These are phyloP conservation scores for Caradrina clavipalpis DNA, from an alignment of 2,888 invertebrate genomes.

Conservation along the genomic window DNA sequence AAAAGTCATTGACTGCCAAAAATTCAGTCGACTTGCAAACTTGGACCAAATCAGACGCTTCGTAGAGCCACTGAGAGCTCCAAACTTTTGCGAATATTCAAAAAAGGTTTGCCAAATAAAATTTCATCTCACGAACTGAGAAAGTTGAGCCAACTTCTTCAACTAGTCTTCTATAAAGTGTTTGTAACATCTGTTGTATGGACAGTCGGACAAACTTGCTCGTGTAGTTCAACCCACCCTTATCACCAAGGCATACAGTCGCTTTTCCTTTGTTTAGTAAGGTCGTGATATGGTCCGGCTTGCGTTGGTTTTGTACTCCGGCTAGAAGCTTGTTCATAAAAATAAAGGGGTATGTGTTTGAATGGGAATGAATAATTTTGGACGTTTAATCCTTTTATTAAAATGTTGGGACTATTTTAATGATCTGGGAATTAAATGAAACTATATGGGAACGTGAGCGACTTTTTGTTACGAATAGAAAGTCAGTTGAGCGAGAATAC, in stretches of 20 bases:
- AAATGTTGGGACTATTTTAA: slow-evolving; percentile 63
- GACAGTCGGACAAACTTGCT: slow-evolving; percentile 73
- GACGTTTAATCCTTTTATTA: slow-evolving; percentile 66
- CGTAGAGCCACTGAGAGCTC: slow-evolving; percentile 57
- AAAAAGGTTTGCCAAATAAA: slow-evolving; percentile 84
- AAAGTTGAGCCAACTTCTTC: slow-evolving; percentile 78
- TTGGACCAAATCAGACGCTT: slow-evolving; percentile 61
- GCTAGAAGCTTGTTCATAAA: slow-evolving; percentile 81
- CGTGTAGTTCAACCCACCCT: slow-evolving; percentile 41
- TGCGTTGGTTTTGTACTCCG: slow-evolving; percentile 82
- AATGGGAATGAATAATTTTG: slow-evolving; percentile 70
- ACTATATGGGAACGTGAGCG: slow-evolving; percentile 29
- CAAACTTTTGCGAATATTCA: slow-evolving; percentile 77
- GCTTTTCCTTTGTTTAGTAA: slow-evolving; percentile 42
- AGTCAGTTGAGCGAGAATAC: slow-evolving; percentile 24
- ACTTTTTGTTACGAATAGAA: slow-evolving; percentile 37
- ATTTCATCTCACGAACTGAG: slow-evolving; percentile 85
- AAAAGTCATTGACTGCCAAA: slow-evolving; percentile 68
- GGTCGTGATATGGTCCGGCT: slow-evolving; percentile 58
- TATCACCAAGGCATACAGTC: slow-evolving; percentile 56
- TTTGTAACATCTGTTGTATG: slow-evolving; percentile 87
- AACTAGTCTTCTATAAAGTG: slow-evolving; percentile 79
- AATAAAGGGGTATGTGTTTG: slow-evolving; percentile 76
- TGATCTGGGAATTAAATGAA: slow-evolving; percentile 62
- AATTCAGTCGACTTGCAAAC: slow-evolving; percentile 64